Evolutionary conservation across 2,113 vertebrate genomes (phyloP), one percentile per base, ranked within the genome.

Genomic region (Acrocephalus arundinaceus): DNA sequence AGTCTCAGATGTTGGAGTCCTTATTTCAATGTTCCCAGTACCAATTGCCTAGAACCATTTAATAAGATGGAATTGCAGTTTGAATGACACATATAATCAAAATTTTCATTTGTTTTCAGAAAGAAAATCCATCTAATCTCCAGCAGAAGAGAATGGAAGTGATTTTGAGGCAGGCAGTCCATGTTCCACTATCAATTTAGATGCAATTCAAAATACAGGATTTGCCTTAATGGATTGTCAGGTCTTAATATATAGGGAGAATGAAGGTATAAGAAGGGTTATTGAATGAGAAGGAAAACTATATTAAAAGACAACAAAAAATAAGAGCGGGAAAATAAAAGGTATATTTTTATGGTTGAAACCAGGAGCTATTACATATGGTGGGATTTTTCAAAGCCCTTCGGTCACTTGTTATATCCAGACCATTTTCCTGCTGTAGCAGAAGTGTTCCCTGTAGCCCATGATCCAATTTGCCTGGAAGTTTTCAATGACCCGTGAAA

Each of bases 31-130:
- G 88, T 68, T 89, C 67, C 71, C 72, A 91, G 48, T 74, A 89
- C 58, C 90, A 96, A 96, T 74, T 89, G 93, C 84, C 94, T 95
- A 86, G 72, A 93, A 96, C 90, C 14, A 2, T 80, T 93, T 95
- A 96, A 94, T 93, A 95, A 94, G 84, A 87, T 23, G 79, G 80
- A 93, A 96, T 75, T 95, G 85, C 35, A 11, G 71, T 66, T 89
- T 96, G 93, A 97, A 92, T 94, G 90, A 83, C 90, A 93, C 55
- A 76, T 61, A 87, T 63, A 91, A 96, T 96, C 83, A 97, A 95
- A 71, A 92, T 89, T 92, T 86, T 94, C 94, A 90, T 92, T 94
- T 95, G 55, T 94, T 94, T 94, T 72, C 72, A 24, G 85, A 76
- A 77, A 71, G 70, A 77, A 85, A 92, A 94, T 55, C 92, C 85